Conservation (phyloP, 2,888 invertebrate species). For the Saturnia japonica region DNA sequence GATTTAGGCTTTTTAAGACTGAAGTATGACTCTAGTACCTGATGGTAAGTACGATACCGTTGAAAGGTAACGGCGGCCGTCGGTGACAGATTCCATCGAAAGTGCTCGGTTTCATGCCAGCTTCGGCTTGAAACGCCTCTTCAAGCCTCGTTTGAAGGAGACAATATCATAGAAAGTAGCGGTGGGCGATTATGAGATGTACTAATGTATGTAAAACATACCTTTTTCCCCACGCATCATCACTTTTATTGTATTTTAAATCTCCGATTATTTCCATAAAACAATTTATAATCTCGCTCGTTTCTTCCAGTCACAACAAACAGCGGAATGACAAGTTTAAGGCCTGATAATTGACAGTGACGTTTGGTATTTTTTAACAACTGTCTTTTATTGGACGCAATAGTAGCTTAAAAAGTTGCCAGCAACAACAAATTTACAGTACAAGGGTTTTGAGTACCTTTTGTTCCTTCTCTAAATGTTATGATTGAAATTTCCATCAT, state of each 20-base stretch:
- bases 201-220: too few species aligned
- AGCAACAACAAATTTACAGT: slow-evolving; percentile 23
- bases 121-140: too few species aligned
- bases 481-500: slow-evolving; percentile 28
- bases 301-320: slow-evolving; percentile 39
- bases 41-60: too few species aligned
- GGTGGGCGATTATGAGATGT: too few species aligned
- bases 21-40: too few species aligned
- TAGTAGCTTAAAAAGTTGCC: too few species aligned
- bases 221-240: slow-evolving; percentile 39
- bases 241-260: slow-evolving; percentile 31
- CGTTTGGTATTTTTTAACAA: slow-evolving; percentile 38
- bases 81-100: too few species aligned
- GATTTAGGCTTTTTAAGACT: too few species aligned
- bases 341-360: slow-evolving; percentile 40
- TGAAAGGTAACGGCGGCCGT: too few species aligned
- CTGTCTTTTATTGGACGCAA: slow-evolving; percentile 40
- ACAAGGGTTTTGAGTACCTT: slow-evolving; percentile 42
- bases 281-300: slow-evolving; percentile 33
- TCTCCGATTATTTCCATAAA: slow-evolving; percentile 33
- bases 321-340: slow-evolving; percentile 40
- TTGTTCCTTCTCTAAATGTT: slow-evolving; percentile 41
- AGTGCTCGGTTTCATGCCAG: too few species aligned
- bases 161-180: too few species aligned
- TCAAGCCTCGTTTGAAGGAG: too few species aligned